These are phyloP conservation scores for Eidolon dupreanum DNA, from an alignment of 2,797 vertebrate genomes.

Conservation along the genomic window DNA sequence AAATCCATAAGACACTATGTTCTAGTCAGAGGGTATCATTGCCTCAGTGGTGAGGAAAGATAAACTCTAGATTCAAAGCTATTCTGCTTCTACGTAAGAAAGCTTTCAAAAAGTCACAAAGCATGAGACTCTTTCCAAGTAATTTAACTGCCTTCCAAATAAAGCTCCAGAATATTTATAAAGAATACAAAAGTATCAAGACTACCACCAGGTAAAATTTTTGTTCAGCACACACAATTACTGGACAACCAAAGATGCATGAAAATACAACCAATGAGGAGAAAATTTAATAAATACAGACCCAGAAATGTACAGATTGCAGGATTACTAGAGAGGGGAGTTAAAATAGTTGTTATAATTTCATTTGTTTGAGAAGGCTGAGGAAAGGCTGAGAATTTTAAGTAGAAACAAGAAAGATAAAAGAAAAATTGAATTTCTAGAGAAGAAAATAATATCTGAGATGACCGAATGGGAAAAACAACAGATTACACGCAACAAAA, in stretches of 20 bases:
- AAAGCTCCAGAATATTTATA: background rate
- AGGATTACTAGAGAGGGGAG: background rate
- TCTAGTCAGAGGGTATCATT: background rate
- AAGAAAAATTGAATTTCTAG: background rate
- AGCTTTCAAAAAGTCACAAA: background rate
- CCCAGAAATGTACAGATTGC: background rate
- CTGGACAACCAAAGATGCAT: background rate
- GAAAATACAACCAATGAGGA: background rate
- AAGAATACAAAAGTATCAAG: background rate
- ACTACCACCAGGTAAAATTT: background rate
- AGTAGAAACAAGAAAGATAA: background rate
- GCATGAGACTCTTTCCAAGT: background rate
- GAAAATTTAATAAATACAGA: background rate
- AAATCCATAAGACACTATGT: background rate
- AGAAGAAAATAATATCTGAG: background rate
- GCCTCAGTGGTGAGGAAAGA: background rate
- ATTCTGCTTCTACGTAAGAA: background rate
- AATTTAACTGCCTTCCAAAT: background rate
- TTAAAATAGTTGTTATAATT: background rate
- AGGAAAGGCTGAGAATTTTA: background rate
- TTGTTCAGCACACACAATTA: background rate
- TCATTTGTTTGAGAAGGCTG: background rate
- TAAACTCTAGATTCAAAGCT: background rate
- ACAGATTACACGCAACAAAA: background rate
- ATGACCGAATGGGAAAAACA: background rate